Conservation (phyloP, 2,888 invertebrate genomes). For the Eupithecia centaureata region DNA sequence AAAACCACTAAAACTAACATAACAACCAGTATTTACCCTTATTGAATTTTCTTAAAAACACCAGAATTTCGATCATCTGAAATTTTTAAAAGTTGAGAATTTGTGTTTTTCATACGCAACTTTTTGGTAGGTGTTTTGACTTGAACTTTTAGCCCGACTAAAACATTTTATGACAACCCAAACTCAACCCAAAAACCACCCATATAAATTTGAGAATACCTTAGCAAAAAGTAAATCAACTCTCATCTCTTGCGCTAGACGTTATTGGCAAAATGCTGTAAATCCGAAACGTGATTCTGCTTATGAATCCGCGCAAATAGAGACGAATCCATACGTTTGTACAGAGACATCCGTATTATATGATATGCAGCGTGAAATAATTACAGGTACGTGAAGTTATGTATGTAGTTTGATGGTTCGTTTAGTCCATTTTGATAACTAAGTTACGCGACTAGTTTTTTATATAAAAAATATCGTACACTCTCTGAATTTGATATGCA, state of each 20-base stretch:
- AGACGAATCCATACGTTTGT: constrained; percentile 10
- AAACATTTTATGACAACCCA: not conserved
- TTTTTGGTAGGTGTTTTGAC: not conserved
- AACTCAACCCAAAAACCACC: not conserved
- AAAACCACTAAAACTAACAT: too few relatives aligned
- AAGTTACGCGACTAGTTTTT: not conserved
- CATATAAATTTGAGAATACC: not conserved
- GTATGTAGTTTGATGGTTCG: not conserved
- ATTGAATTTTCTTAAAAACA: too few relatives aligned
- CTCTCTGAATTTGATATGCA: not conserved
- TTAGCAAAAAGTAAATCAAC: not conserved
- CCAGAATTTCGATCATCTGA: too few relatives aligned
- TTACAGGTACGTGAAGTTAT: too few relatives aligned
- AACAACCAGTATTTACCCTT: too few relatives aligned
- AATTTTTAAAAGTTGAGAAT: too few relatives aligned
- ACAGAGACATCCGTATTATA: not conserved
- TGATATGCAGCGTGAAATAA: not conserved
- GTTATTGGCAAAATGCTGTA: constrained; percentile 18
- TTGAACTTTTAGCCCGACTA: not conserved
- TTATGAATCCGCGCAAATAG: constrained; percentile 25
- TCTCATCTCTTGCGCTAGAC: not conserved
- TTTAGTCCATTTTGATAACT: not conserved
- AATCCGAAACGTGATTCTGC: constrained; percentile 25
- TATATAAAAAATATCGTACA: not conserved
- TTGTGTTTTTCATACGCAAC: too few relatives aligned